Percentiles rank a stretch among this genome's conserved stretches.
Evolutionary conservation across 2,113 vertebrate genomes (phyloP).

Genomic region (Sapayoa aenigma): DNA sequence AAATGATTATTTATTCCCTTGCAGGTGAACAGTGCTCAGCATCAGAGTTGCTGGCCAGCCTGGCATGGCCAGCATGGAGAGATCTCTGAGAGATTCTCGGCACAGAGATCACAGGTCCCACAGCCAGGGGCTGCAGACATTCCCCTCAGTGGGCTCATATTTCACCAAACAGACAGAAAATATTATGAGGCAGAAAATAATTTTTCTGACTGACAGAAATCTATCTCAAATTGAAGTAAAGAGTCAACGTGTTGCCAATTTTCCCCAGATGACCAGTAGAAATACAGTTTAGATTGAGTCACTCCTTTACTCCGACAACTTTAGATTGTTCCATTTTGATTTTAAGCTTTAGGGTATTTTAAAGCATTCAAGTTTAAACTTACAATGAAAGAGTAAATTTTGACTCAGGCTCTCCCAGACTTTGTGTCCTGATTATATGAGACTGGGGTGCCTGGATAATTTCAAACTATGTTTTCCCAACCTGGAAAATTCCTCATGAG

Average conservation of each 20-base stretch:
- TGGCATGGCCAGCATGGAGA: neutral
- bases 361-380: neutral
- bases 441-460: neutral
- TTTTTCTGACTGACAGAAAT: neutral
- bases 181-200: rapidly evolving
- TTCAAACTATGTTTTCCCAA: neutral
- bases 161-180: neutral
- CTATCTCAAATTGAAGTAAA: neutral
- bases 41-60: neutral
- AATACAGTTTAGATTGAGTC: neutral
- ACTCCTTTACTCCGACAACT: neutral
- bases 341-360: neutral
- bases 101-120: neutral
- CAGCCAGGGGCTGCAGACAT: neutral
- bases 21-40: neutral
- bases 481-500: neutral
- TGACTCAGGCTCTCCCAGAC: neutral
- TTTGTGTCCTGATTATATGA: neutral
- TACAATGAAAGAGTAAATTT: neutral
- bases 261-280: conserved; percentile 1
- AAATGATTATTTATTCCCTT: neutral
- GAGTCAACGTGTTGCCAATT: neutral
- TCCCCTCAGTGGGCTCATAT: rapidly evolving
- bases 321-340: conserved; percentile 26
- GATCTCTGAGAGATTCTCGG: neutral